These are phyloP conservation scores for Spheniscus humboldti DNA, from an alignment of 2,797 vertebrate species.

Conservation along the genomic window DNA sequence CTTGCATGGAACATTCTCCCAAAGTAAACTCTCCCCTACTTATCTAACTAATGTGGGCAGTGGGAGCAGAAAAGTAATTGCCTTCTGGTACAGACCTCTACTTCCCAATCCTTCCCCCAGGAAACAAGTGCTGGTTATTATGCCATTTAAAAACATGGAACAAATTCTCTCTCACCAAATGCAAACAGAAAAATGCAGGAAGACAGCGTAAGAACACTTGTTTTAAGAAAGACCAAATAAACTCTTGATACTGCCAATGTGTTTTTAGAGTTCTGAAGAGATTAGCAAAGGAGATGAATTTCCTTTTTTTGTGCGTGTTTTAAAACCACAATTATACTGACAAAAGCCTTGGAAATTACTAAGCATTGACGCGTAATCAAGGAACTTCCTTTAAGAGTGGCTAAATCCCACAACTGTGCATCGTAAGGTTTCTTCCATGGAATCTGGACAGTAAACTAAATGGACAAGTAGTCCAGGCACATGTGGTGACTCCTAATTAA, in stretches of 20 bases:
- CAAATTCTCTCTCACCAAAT: background rate
- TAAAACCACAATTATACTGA: background rate
- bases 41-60: background rate
- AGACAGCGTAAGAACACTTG: background rate
- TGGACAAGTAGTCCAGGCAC: background rate
- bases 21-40: background rate
- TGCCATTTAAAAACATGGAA: background rate
- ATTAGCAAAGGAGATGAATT: background rate
- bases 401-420: background rate
- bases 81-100: background rate
- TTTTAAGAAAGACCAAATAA: background rate
- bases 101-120: background rate
- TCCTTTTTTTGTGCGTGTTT: background rate
- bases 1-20: too few relatives aligned
- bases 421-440: background rate
- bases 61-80: background rate
- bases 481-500: accelerated
- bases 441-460: background rate
- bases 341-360: background rate
- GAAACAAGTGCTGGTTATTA: background rate
- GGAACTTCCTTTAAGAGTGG: background rate
- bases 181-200: background rate
- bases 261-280: background rate
- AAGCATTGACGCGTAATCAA: background rate
- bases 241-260: background rate